A percentile compares a stretch with the other conserved stretches of the same genome.
These are phyloP conservation scores for Tolmerus cingulatus DNA, from an alignment of 2,888 invertebrate genomes.

Conservation along the genomic window DNA sequence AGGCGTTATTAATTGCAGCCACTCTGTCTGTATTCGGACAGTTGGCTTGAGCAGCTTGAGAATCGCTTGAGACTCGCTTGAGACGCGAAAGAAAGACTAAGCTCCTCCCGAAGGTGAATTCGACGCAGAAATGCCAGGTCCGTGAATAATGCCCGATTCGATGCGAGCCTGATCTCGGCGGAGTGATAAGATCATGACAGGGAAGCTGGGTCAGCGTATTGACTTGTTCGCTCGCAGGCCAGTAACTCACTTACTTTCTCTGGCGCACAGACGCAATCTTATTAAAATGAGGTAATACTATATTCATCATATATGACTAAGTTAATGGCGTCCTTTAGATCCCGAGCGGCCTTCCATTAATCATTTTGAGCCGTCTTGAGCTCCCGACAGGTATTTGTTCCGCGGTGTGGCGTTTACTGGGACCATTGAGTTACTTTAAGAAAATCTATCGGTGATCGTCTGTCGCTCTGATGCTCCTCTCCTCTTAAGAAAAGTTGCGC, in stretches of 20 bases:
- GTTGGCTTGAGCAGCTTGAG: background rate
- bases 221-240: background rate
- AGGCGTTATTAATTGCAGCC: background rate
- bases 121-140: background rate
- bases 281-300: conserved; percentile 13
- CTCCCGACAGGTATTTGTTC: background rate
- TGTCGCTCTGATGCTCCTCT: background rate
- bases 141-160: background rate
- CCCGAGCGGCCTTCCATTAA: background rate
- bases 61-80: background rate
- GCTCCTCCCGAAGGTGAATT: background rate
- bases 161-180: background rate
- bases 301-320: background rate
- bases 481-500: background rate
- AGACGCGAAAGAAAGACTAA: background rate
- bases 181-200: background rate
- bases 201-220: background rate
- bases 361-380: background rate
- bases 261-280: background rate
- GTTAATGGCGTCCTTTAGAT: background rate
- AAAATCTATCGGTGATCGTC: background rate
- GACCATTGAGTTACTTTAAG: background rate
- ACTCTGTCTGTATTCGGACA: conserved; percentile 8
- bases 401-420: background rate
- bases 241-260: conserved; percentile 20